Base-by-base conservation (phyloP, 2,888 invertebrate genomes). In the Oscheius sp. region DNA sequence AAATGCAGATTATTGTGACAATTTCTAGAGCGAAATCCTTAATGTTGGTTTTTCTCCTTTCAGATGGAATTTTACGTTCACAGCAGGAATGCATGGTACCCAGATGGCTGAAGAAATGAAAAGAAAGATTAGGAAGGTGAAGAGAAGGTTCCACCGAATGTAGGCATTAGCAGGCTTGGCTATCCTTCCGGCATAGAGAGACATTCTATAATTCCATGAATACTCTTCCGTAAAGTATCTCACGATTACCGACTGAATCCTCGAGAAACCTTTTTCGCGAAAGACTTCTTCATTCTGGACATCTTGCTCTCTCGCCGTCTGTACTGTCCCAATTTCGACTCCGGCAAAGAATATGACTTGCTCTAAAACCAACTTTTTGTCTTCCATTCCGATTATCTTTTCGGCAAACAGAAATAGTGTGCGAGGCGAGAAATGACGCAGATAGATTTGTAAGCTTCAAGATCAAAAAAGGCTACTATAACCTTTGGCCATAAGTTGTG, bases 61-160 rank as follows among this genome's bases (percentile, higher is more conserved):
- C 5, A 42, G 59, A 33, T 2, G 13, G 5, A 51, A 2, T 32
- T n/a, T 74, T 66, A 79, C 82, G 63, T 80, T 79, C 4, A 80
- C 58, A 1, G 80, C 82, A 11, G 85, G 84, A 35, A 85, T 85
- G 53, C 71, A 75, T 4, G 86, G 85, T 55, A 86, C 77, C 86
- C 86, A 86, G 47, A 86, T 81, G 29, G 85, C 83, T 2, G 82
- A 80, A 33, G 85, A 75, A 63, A 86, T 78, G 63, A 85, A 83
- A 42, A 86, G 65, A 63, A 86, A 84, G 13, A 86, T 84, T 55
- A 86, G 70, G 55, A 86, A 81, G 9, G 85, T 86, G 81, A 86
- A 86, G 10, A 86, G 78, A 13, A 86, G 73, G 66, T 86, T 86
- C 86, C 86, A 86, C n/a, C 86, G 83, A 33, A 86, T 74, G 48